phyloP scores from a whole-genome alignment of 2,113 vertebrate species.

The Gadus macrocephalus region DNA sequence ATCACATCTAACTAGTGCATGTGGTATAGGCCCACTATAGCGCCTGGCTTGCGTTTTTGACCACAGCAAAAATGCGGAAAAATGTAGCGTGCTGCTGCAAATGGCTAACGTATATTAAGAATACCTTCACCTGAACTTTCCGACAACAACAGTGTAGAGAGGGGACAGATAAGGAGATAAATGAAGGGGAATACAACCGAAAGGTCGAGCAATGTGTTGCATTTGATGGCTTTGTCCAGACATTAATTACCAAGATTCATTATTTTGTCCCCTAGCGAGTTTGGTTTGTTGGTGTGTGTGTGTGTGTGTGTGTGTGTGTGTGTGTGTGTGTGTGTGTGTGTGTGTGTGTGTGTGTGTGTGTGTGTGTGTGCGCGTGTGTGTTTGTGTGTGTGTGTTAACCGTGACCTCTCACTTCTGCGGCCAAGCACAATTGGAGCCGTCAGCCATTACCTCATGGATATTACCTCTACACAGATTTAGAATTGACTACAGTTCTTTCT shows the following conservation, averaged over 20 bases:
- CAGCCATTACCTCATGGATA: no score
- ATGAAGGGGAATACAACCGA: neutral
- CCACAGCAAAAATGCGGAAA: neutral
- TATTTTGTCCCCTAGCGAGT: constrained; percentile 13
- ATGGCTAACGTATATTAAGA: neutral
- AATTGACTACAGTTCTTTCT: no score
- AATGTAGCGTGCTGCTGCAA: constrained; percentile 25
- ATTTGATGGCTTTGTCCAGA: neutral
- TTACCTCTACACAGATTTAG: no score
- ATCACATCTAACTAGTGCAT: no score
- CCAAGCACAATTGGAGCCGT: no score
- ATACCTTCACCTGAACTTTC: constrained; percentile 13
- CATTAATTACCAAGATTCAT: constrained; percentile 15
- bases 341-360: no score
- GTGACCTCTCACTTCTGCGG: no score
- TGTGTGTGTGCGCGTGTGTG: no score
- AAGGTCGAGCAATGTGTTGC: neutral
- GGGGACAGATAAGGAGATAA: neutral
- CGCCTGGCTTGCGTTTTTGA: neutral
- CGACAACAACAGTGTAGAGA: neutral
- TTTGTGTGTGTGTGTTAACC: no score
- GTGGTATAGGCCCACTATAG: neutral
- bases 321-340: no score
- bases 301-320: no score
- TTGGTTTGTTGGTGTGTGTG: neutral